Evolutionary conservation across 2,888 invertebrate species (phyloP).

Genomic region (Andrena dorsata): DNA sequence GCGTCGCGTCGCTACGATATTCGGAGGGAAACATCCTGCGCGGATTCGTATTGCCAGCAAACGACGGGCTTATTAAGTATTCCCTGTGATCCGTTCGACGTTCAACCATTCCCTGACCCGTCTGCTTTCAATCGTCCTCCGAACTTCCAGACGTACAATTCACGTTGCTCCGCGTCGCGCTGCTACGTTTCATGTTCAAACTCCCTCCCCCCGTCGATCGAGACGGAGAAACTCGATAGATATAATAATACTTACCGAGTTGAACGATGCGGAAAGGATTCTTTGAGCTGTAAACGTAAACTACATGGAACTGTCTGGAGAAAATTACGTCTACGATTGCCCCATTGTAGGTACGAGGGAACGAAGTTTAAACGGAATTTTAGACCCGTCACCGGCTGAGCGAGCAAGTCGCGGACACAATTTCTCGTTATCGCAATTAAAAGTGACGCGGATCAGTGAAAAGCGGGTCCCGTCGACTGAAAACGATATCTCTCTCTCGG

Average conservation of each 20-base stretch:
- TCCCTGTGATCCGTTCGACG: conserved; percentile 80
- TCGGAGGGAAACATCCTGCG: conserved; percentile 79
- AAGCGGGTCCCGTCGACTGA: conserved; percentile 41
- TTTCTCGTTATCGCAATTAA: conserved; percentile 47
- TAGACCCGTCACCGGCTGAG: background rate
- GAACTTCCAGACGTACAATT: conserved; percentile 25
- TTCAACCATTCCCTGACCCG: conserved; percentile 19
- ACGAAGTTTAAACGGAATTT: background rate
- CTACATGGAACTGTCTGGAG: background rate
- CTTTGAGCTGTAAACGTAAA: background rate
- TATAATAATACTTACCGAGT: background rate
- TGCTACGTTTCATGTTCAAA: background rate
- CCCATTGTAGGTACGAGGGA: background rate
- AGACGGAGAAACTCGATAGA: background rate
- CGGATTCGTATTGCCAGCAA: conserved; percentile 75
- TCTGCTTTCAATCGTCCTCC: conserved; percentile 29
- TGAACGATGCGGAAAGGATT: background rate
- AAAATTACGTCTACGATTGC: background rate
- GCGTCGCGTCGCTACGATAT: conserved; percentile 74
- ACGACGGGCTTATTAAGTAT: conserved; percentile 79
- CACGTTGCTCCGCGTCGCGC: background rate
- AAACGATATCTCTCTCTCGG: conserved; percentile 52
- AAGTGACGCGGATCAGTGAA: conserved; percentile 33
- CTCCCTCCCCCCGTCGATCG: background rate
- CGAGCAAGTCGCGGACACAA: background rate